Base-by-base conservation (phyloP, 2,888 invertebrate species). In the Melanostoma mellinum region DNA sequence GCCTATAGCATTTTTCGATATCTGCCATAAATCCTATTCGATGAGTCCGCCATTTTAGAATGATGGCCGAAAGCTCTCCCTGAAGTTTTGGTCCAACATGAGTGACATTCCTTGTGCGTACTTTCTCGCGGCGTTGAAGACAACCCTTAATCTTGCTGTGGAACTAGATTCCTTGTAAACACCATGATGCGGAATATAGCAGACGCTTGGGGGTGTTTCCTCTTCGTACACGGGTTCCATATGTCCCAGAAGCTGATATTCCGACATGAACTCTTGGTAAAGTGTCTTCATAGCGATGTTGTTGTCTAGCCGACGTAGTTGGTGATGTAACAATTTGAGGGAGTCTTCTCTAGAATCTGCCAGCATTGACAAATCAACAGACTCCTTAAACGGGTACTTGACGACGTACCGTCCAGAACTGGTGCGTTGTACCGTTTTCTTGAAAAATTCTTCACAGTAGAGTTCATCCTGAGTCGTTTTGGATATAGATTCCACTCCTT, bases 91-190 rank as follows among this genome's bases (percentile, higher is more conserved):
- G 73, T 30, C 85, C 79, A 1, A 71, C 55, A 33, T 81, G 6
- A 78, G 48, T 4, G 78, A 78, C 5, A 68, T 33, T n/a, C 73
- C 74, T 36, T 53, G 10, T 10, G 20, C 58, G 40, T 44, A 33
- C 60, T 67, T 74, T 5, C 71, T 36, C 4, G 73, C 50, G 8
- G 74, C 80, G 8, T 76, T 84, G 40, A 85, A 76, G 2, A 81
- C 78, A 0, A 61, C 65, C 38, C 76, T 36, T n/a, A 85, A 55
- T 67, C 78, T 85, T 0, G 77, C 84, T 30, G 84, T 74, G 3
- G 77, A 67, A 42, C 84, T 84, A 1, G 65, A 52, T 30, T 79
- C 61, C 38, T 82, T 85, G n/a, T 85, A 75, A 4, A 78, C 78
- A 4, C 73, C 78, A 65, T 85, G 63, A 67, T 79, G 52, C 4